Conservation (phyloP, 2,797 vertebrate genomes). For the Ceyx erithaca region DNA sequence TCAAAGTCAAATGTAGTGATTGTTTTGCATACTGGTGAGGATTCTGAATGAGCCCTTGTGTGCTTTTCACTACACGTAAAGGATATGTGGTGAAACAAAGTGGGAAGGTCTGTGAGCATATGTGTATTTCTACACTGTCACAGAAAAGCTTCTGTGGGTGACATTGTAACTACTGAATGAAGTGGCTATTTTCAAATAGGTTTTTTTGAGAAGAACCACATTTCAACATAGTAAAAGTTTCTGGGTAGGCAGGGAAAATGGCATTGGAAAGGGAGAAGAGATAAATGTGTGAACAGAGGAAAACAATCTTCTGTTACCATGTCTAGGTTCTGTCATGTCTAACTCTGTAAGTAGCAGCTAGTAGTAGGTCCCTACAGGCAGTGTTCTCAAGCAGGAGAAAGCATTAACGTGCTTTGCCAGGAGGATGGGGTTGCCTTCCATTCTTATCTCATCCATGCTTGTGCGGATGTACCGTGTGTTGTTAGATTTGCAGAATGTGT, state of each 20-base stretch:
- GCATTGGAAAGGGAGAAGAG: slow-evolving; percentile 22
- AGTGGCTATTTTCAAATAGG: neutral
- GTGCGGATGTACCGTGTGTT: slow-evolving; percentile 90
- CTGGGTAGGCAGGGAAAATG: slow-evolving; percentile 13
- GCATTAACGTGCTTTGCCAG: slow-evolving; percentile 92
- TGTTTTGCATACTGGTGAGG: neutral
- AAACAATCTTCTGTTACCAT: neutral
- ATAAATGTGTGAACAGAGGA: slow-evolving; percentile 36
- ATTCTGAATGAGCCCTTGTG: neutral
- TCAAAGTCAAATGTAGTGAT: neutral
- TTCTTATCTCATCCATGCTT: slow-evolving; percentile 88
- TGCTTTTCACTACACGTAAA: neutral
- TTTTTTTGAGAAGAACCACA: neutral
- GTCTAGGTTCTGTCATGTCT: neutral
- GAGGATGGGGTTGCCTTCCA: slow-evolving; percentile 93
- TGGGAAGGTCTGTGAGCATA: neutral
- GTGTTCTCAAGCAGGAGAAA: slow-evolving; percentile 91
- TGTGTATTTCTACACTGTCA: neutral
- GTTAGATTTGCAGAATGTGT: slow-evolving; percentile 95
- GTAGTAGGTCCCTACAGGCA: slow-evolving; percentile 92
- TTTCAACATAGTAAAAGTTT: neutral
- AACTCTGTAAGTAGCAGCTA: slow-evolving; percentile 63
- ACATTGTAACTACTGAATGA: neutral
- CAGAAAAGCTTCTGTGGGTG: neutral
- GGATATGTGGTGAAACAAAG: neutral